These are phyloP conservation scores for Diplazon laetatorius DNA, from an alignment of 2,888 invertebrate genomes.

Conservation along the genomic window DNA sequence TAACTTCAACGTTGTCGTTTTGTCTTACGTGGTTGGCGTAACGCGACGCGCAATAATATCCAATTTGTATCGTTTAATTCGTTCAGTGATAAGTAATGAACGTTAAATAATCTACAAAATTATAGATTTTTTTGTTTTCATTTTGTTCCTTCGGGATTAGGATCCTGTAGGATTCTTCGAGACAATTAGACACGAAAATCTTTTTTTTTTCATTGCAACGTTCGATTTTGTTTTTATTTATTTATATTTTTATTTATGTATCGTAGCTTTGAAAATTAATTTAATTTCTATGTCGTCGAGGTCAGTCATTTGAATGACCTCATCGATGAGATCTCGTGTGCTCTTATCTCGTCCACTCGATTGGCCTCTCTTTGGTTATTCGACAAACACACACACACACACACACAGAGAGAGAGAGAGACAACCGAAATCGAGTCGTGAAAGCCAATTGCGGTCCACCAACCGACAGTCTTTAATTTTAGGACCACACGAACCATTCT, in stretches of 20 bases:
- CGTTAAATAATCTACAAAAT: background rate
- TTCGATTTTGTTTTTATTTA: background rate
- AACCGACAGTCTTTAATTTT: conserved; percentile 9
- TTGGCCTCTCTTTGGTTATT: conserved; percentile 16
- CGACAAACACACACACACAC: too few relatives aligned
- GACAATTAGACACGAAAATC: too few relatives aligned
- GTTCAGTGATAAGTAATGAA: background rate
- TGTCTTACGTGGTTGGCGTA: background rate
- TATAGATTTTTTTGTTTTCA: too few relatives aligned
- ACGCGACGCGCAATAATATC: conserved; percentile 4
- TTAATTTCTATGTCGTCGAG: background rate
- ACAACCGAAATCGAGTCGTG: conserved; percentile 14
- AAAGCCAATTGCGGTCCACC: conserved; percentile 13
- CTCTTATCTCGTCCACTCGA: conserved; percentile 16
- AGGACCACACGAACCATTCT: conserved; percentile 1
- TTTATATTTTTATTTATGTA: too few relatives aligned
- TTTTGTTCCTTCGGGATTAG: too few relatives aligned
- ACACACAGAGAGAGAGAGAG: too few relatives aligned
- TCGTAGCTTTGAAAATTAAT: too few relatives aligned
- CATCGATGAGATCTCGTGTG: conserved; percentile 13
- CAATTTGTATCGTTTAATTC: conserved; percentile 8
- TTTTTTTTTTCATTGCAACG: too few relatives aligned
- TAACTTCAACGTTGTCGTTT: too few relatives aligned
- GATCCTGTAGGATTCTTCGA: too few relatives aligned
- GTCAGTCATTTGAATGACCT: conserved; percentile 14